Conservation (phyloP, 2,797 vertebrate genomes). For the Loriculus beryllinus region DNA sequence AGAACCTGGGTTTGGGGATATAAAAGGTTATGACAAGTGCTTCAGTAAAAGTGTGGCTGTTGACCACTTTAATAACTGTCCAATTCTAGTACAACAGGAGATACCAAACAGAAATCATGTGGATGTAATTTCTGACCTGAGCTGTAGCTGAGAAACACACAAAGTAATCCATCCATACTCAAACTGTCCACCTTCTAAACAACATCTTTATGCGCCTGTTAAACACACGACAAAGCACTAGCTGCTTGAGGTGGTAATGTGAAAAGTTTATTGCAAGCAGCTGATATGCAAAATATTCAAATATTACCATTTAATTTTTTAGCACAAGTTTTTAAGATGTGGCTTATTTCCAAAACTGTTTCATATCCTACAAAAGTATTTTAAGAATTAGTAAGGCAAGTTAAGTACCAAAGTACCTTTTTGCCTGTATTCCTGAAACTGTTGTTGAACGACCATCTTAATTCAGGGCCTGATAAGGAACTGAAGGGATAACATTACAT, state of each 20-base stretch:
- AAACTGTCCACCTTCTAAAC: background rate
- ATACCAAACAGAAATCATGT: background rate
- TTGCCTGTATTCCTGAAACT: background rate
- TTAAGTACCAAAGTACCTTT: background rate
- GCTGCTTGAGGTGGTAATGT: background rate
- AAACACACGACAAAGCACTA: rapidly evolving
- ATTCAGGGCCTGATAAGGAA: background rate
- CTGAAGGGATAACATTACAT: background rate
- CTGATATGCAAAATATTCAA: background rate
- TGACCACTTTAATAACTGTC: background rate
- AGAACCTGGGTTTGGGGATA: background rate
- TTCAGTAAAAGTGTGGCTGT: background rate
- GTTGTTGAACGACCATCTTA: background rate
- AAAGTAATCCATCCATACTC: background rate
- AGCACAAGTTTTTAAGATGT: background rate
- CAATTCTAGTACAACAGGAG: background rate
- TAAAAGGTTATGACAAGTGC: background rate
- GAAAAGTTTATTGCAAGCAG: background rate
- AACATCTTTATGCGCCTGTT: rapidly evolving
- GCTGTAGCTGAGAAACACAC: background rate
- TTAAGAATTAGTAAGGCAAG: background rate
- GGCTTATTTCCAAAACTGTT: background rate
- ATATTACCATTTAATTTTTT: background rate
- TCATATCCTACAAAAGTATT: background rate
- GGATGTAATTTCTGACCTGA: background rate